Conservation (phyloP, 2,113 vertebrate species). For the Hemiprocne comata region DNA sequence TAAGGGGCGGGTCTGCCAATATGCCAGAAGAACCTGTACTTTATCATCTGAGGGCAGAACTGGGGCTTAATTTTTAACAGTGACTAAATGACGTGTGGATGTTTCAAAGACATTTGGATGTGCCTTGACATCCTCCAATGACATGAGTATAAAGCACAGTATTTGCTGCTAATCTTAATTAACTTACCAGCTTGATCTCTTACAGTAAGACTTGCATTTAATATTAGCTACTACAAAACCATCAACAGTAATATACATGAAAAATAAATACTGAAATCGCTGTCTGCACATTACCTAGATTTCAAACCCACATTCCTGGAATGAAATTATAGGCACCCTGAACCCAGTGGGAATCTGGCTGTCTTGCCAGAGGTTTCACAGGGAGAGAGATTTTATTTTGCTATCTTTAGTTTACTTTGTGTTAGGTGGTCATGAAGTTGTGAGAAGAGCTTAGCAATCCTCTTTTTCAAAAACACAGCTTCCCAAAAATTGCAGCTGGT, state of each 20-base stretch:
- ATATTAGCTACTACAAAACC: background rate
- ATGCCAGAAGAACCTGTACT: background rate
- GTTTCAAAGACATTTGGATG: background rate
- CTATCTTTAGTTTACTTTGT: background rate
- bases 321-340: background rate
- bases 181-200: background rate
- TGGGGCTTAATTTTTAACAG: background rate
- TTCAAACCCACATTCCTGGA: background rate
- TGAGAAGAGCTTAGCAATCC: background rate
- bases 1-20: background rate
- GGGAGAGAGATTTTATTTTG: background rate
- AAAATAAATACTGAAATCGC: background rate
- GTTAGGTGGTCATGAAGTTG: background rate
- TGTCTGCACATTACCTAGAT: background rate
- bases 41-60: background rate
- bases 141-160: background rate
- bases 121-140: background rate
- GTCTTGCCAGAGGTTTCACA: background rate
- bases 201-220: background rate
- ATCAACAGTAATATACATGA: background rate
- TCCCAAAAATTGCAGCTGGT: background rate
- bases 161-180: background rate
- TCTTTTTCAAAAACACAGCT: background rate
- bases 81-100: background rate
- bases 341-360: background rate